phyloP scores from a whole-genome alignment of 1,140 invertebrate species.

The Asbolus verrucosus region DNA sequence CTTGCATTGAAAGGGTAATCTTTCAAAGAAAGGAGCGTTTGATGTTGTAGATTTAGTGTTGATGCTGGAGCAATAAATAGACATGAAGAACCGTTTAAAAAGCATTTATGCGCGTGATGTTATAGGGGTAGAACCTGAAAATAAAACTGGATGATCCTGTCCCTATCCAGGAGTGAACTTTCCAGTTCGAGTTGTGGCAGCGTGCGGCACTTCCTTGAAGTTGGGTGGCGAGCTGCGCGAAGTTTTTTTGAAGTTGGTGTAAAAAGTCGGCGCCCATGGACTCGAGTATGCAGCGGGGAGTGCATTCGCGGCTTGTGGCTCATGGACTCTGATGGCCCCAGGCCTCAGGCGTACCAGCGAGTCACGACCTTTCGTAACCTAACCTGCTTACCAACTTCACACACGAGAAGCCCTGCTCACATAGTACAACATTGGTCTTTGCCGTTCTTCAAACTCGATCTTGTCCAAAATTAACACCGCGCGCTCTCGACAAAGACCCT shows the following conservation, averaged over 20 bases:
- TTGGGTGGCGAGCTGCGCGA: not conserved
- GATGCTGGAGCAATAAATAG: no score
- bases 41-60: no score
- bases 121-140: no score
- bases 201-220: conserved; percentile 3
- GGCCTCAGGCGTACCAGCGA: conserved; percentile 60
- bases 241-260: not conserved
- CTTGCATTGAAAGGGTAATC: no score
- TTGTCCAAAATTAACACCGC: conserved; percentile 15
- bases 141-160: no score
- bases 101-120: no score
- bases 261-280: conserved; percentile 44
- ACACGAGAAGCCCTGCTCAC: conserved; percentile 59
- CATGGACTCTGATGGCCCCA: conserved; percentile 50
- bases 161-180: not conserved
- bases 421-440: conserved; percentile 52
- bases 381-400: conserved; percentile 63
- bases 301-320: conserved; percentile 42
- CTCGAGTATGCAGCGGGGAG: conserved; percentile 41
- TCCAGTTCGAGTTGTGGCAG: not conserved
- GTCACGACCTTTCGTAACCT: conserved; percentile 65
- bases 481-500: not conserved
- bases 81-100: no score
- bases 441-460: conserved; percentile 4
- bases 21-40: no score